Base-by-base conservation (phyloP, 2,113 vertebrate species). In the Cacatua alba region DNA sequence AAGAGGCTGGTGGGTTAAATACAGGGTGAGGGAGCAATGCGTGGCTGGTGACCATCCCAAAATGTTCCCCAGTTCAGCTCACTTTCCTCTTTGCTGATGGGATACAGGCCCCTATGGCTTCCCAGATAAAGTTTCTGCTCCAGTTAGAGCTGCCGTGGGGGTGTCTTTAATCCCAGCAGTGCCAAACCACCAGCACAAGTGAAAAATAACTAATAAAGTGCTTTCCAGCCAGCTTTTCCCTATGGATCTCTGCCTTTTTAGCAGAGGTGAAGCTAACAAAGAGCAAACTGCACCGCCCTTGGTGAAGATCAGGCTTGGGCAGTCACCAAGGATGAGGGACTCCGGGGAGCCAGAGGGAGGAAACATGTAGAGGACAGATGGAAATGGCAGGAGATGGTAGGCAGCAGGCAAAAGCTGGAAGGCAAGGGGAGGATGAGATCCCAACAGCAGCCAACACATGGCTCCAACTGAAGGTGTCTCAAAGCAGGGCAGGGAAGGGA, bases 291-390 rank as follows among this genome's bases (percentile, higher is more conserved):
- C 83, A 13, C 35, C 16, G 26, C 24, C 53, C 33, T 18, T 10
- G 64, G 60, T 31, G 64, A 17, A 6, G 21, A 18, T 67, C 79
- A 39, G 67, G 78, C 75, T 76, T 72, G 91, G 71, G 82, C 89
- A 77, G 91, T 26, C 89, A 82, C 67, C 0, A 0, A 65, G 69
- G 51, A 49, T 0, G 0, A 52, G 65, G 28, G 39, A 17, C 5
- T 3, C 28, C 5, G 43, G 31, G 70, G 62, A 87, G 62, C 90
- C 70, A 0, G 17, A 76, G 85, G 85, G 57, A 19, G 70, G 31
- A 65, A 86, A 83, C 0, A 0, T 19, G 64, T 8, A 44, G 31
- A 49, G 93, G 62, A 75, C 67, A 90, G 91, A 82, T 82, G 91
- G 96, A 70, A 82, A 86, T 41, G 64, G 65, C 52, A n/a, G 39